A percentile compares a stretch with the other conserved stretches of the same genome.
phyloP scores from a whole-genome alignment of 2,797 vertebrate species.

The Gallinago stenura region DNA sequence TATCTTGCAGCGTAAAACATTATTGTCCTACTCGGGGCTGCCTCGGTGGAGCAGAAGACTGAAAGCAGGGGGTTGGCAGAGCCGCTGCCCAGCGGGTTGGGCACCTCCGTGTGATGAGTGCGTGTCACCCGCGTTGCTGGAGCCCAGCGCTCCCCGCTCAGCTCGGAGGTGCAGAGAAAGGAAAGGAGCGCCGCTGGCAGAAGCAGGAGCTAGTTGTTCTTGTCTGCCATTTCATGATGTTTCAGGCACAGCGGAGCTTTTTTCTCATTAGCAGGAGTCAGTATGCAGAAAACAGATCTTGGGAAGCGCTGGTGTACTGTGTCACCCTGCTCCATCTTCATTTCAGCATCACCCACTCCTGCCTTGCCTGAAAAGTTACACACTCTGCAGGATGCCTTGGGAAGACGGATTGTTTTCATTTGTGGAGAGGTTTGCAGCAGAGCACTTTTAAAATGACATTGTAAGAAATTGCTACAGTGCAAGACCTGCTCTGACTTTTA shows the following conservation, averaged over 20 bases:
- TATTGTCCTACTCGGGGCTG: neutral
- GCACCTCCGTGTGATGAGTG: neutral
- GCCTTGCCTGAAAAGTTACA: conserved; percentile 58
- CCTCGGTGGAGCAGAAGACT: neutral
- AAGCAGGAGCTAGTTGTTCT: conserved; percentile 16
- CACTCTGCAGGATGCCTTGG: conserved; percentile 48
- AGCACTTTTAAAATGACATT: conserved; percentile 68
- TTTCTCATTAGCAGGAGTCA: conserved; percentile 38
- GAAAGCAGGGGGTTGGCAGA: neutral
- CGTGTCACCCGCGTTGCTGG: neutral
- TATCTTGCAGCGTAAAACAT: neutral
- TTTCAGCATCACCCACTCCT: conserved; percentile 62
- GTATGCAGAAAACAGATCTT: conserved; percentile 58
- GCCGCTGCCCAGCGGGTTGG: neutral
- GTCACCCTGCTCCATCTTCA: conserved; percentile 51
- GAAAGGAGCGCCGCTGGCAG: neutral
- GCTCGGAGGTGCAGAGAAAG: neutral
- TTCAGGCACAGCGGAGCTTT: conserved; percentile 7
- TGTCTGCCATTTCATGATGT: neutral
- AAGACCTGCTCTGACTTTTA: conserved; percentile 71
- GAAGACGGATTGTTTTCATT: conserved; percentile 70
- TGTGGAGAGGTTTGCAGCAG: conserved; percentile 57
- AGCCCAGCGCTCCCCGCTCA: neutral
- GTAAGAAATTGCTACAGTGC: conserved; percentile 62
- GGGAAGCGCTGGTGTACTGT: conserved; percentile 15